phyloP scores from a whole-genome alignment of 2,113 vertebrate species.

The Anas platyrhynchos region DNA sequence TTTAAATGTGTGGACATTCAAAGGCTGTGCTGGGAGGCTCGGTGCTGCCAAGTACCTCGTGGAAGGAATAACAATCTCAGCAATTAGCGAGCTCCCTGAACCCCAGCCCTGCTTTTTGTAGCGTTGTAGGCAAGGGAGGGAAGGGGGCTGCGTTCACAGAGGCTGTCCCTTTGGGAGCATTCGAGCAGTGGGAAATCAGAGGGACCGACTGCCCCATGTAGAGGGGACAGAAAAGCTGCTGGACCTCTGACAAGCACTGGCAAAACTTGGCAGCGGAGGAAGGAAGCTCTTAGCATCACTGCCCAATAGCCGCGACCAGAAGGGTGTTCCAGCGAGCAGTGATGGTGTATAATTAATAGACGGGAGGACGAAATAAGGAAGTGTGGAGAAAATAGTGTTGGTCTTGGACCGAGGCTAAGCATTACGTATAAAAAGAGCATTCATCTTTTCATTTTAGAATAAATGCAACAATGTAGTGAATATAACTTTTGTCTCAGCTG shows the following conservation, averaged over 20 bases:
- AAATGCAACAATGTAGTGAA: not conserved
- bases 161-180: not conserved
- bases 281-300: not conserved
- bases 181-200: not conserved
- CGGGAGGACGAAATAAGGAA: constrained; percentile 22
- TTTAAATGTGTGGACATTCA: constrained; percentile 58
- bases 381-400: constrained; percentile 5
- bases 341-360: constrained; percentile 11
- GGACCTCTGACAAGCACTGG: not conserved
- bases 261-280: not conserved
- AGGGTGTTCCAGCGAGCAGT: not conserved
- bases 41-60: constrained; percentile 47
- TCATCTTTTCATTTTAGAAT: constrained; percentile 21
- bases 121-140: not conserved
- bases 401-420: not conserved
- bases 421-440: not conserved
- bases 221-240: not conserved
- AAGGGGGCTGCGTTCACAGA: not conserved
- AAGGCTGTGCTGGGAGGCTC: constrained; percentile 39
- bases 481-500: not conserved
- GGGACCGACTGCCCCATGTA: not conserved
- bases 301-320: not conserved
- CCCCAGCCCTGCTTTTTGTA: not conserved
- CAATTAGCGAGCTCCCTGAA: constrained; percentile 26
- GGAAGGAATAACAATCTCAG: constrained; percentile 65